Percentiles rank a stretch among this genome's conserved stretches.
phyloP scores from a whole-genome alignment of 2,888 invertebrate species.

The Hetaerina titia region DNA sequence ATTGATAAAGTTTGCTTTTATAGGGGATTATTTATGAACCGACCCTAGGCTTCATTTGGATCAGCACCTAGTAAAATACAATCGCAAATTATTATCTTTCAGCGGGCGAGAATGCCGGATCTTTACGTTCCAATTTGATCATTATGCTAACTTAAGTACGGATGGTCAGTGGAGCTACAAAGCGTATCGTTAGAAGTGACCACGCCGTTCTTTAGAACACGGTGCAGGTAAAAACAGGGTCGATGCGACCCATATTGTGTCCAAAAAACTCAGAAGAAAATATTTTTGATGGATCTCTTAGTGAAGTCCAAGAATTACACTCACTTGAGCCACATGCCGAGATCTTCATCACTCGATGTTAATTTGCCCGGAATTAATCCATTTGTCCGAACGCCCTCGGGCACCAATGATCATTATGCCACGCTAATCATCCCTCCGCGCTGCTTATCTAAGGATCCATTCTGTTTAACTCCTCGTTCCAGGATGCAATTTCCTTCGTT shows the following conservation, averaged over 20 bases:
- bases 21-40: too few relatives aligned
- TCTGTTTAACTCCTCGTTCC: background rate
- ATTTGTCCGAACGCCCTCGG: background rate
- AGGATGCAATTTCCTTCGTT: background rate
- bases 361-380: background rate
- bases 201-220: too few relatives aligned
- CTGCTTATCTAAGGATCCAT: background rate
- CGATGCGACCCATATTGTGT: background rate
- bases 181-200: too few relatives aligned
- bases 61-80: too few relatives aligned
- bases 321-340: background rate
- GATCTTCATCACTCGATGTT: background rate
- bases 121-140: too few relatives aligned
- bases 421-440: background rate
- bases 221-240: background rate
- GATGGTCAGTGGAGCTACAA: too few relatives aligned
- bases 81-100: too few relatives aligned
- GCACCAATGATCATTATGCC: constrained; percentile 9
- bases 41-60: too few relatives aligned
- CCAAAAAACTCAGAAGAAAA: background rate
- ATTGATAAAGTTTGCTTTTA: too few relatives aligned
- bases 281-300: background rate
- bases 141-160: too few relatives aligned
- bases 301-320: background rate
- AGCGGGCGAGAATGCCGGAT: too few relatives aligned